Conservation (phyloP, 1,140 invertebrate species). For the Penaeus japonicus region DNA sequence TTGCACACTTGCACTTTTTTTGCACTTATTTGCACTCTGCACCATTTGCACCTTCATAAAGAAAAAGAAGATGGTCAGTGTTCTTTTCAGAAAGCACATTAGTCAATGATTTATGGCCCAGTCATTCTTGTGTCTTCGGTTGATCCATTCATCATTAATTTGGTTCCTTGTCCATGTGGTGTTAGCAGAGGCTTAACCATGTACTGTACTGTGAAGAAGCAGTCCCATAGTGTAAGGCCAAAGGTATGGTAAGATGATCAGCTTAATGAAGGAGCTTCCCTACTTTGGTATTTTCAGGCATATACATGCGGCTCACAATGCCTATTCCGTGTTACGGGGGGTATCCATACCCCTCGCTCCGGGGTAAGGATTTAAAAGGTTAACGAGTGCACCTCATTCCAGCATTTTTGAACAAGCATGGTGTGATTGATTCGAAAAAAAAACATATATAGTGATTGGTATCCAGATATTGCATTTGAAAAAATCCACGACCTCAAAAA, state of each 20-base stretch:
- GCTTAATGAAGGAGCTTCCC: constrained; percentile 49
- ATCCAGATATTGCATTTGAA: neutral
- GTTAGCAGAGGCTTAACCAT: too few species aligned
- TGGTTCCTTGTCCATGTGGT: too few species aligned
- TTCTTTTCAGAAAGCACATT: too few species aligned
- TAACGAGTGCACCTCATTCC: constrained; percentile 41
- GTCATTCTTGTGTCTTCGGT: too few species aligned
- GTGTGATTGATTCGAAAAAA: constrained; percentile 37
- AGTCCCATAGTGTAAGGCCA: constrained; percentile 31
- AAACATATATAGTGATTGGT: too few species aligned
- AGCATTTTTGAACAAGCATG: constrained; percentile 54
- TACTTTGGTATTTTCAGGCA: constrained; percentile 56
- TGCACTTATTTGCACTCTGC: neutral
- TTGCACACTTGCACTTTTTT: constrained; percentile 26
- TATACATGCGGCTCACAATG: constrained; percentile 58
- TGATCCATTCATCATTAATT: too few species aligned
- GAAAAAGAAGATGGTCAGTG: too few species aligned
- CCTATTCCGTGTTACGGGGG: constrained; percentile 57
- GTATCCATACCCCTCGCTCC: constrained; percentile 52
- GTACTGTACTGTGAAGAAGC: neutral
- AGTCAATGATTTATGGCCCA: too few species aligned
- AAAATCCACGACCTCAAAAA: neutral
- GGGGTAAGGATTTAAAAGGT: constrained; percentile 39
- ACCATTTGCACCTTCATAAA: neutral
- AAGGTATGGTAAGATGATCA: constrained; percentile 18